Evolutionary conservation across 2,113 vertebrate species (phyloP), one percentile per base, ranked within the genome.

Genomic region (Manacus vitellinus): DNA sequence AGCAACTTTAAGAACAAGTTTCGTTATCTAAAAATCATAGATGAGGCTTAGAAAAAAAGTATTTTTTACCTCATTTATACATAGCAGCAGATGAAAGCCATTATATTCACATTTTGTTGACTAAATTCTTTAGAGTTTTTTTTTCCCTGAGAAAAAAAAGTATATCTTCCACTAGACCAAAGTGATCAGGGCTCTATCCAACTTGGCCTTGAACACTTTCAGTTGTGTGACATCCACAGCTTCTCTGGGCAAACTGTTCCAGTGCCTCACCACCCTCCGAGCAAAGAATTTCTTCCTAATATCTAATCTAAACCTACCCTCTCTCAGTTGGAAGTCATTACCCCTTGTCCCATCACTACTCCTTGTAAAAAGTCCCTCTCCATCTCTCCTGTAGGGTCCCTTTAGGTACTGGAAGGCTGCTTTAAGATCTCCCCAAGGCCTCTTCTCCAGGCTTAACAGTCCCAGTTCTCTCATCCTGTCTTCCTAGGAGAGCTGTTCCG

Each of bases 401-500:
- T 52, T 51, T 10, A 52, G 52, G 10, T 24, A 46, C 33, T 39
- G 28, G 12, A 11, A 67, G 16, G 28, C 21, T 67, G 18, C 52
- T 68, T 39, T 39, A 75, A 46, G 28, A 9, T n/a, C 8, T 39
- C 61, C 21, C 39, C 44, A 54, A 59, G 66, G 10, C 23, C 22
- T 63, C 33, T 49, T 35, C 21, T 46, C 27, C 54, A 67, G 54
- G 23, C 16, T 82, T 12, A 89, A 74, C 16, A 75, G 33, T 21
- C 20, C 23, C 39, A 61, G 4, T 19, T 37, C 15, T 58, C 22
- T 23, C 59, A 58, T 37, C 31, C 23, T 20, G 43, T 59, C 33
- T 39, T 39, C 37, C 33, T 0, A 33, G 18, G 4, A 59, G 18
- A 44, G 33, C 15, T n/a, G 8, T 21, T 54, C 44, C 0, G 0